Conservation (phyloP, 1,140 invertebrate species). For the Penaeus chinensis region DNA sequence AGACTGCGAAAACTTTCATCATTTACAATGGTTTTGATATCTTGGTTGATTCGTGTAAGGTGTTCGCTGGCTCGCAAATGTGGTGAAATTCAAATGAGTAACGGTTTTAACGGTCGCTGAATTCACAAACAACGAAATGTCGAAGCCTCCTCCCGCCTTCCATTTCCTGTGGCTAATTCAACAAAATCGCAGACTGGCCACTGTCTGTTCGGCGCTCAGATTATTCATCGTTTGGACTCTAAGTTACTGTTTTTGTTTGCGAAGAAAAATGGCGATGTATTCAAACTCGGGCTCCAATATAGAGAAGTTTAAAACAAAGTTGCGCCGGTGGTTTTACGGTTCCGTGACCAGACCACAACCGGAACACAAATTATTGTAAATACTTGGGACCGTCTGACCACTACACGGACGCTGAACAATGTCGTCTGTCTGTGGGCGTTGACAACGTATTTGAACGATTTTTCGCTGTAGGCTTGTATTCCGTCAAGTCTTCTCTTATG, state of each 20-base stretch:
- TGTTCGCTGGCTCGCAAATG: too few species aligned
- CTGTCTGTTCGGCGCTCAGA: neutral
- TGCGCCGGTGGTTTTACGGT: conserved; percentile 11
- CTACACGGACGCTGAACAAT: too few species aligned
- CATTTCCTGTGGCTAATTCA: neutral
- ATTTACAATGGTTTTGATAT: too few species aligned
- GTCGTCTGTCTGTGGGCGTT: too few species aligned
- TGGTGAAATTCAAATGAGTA: too few species aligned
- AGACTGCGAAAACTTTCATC: too few species aligned
- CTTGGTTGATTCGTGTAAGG: too few species aligned
- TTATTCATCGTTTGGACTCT: conserved; percentile 17
- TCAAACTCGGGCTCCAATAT: conserved; percentile 53
- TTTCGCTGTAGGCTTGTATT: too few species aligned
- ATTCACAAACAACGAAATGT: too few species aligned
- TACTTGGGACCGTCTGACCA: neutral
- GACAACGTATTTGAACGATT: too few species aligned
- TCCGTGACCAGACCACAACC: conserved; percentile 3
- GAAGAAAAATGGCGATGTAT: conserved; percentile 51
- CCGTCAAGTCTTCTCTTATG: too few species aligned
- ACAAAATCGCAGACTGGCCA: conserved; percentile 9
- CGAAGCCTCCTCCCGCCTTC: neutral
- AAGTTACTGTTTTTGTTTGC: conserved; percentile 51
- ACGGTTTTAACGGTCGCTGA: too few species aligned
- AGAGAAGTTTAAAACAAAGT: conserved; percentile 52
- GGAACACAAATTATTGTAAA: conserved; percentile 9